A percentile compares a stretch with the other conserved stretches of the same genome.
phyloP scores from a whole-genome alignment of 2,888 invertebrate genomes.

The Volucella inflata region DNA sequence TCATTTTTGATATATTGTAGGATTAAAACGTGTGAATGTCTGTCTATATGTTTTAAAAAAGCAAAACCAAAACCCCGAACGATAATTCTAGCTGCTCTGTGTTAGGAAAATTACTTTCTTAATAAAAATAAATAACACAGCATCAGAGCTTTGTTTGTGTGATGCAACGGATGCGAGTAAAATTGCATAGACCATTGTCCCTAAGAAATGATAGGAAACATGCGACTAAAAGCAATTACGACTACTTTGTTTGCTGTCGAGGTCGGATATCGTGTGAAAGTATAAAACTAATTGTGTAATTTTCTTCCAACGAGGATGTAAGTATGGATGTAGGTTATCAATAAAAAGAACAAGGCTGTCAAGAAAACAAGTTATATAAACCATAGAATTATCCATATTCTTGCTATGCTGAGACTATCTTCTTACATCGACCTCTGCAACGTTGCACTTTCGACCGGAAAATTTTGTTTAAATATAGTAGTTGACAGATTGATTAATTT shows the following conservation, averaged over 20 bases:
- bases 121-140: constrained; percentile 47
- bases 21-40: not conserved
- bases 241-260: not conserved
- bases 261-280: constrained; percentile 13
- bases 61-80: constrained; percentile 15
- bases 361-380: too few relatives aligned
- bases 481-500: too few relatives aligned
- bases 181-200: constrained; percentile 21
- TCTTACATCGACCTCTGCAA: too few relatives aligned
- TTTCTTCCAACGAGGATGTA: constrained; percentile 2
- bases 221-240: constrained; percentile 14
- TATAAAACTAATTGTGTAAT: constrained; percentile 47
- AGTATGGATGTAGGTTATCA: not conserved
- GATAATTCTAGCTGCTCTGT: constrained; percentile 46
- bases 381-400: too few relatives aligned
- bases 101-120: constrained; percentile 51
- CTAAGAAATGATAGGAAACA: constrained; percentile 21
- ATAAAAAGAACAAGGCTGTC: too few relatives aligned
- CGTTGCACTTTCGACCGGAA: too few relatives aligned
- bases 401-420: too few relatives aligned
- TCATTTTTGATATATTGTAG: too few relatives aligned
- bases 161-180: constrained; percentile 17
- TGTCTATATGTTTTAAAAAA: not conserved
- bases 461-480: too few relatives aligned
- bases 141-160: constrained; percentile 6